Base-by-base conservation (phyloP, 2,888 invertebrate genomes). In the Pharmacophagus antenor region DNA sequence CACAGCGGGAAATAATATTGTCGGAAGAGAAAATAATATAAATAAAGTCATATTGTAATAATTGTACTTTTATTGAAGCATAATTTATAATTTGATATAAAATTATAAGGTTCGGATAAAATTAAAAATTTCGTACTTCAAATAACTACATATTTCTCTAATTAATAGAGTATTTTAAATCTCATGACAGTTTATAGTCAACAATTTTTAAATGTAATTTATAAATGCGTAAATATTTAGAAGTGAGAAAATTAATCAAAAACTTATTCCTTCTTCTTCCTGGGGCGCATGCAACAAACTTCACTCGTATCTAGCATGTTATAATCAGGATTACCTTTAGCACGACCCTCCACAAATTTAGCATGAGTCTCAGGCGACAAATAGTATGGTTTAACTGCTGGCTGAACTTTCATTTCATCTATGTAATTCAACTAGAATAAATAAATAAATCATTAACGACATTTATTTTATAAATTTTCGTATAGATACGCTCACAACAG, bases 351-450 rank as follows among this genome's bases (percentile, higher is more conserved):
- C 0, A 94, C 91, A 76, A 93, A 96, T 76, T 95, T 94, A 7
- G 93, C 92, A 76, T 97, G 96, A 3, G 92, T 92, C 64, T 95
- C 95, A 0, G 94, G 91, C 7, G 94, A 91, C 56, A 95, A 80
- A 64, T 91, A 93, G 72, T 93, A 94, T 1, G 91, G 84, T 75
- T 94, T 94, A 0, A 96, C 95, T 4, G 93, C 94, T 0, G 93
- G 85, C 63, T 94, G 94, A 63, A 92, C 91, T 68, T 93, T 92
- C 95, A 97, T 95, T 0, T 92, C 88, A 52, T 91, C 91, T 54
- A 93, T 92, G 94, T 96, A 96, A 49, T 69, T 76, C 1, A 71
- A 62, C 88, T 88, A 68, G 0, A 72, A 70, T 27, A 51, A 58
- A 50, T 18, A 18, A 17, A 17, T n/a, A 22, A 15, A 44, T 37